Evolutionary conservation across 64 coral and sea anemone species (phyloP).

Genomic region (Montipora foliosa): DNA sequence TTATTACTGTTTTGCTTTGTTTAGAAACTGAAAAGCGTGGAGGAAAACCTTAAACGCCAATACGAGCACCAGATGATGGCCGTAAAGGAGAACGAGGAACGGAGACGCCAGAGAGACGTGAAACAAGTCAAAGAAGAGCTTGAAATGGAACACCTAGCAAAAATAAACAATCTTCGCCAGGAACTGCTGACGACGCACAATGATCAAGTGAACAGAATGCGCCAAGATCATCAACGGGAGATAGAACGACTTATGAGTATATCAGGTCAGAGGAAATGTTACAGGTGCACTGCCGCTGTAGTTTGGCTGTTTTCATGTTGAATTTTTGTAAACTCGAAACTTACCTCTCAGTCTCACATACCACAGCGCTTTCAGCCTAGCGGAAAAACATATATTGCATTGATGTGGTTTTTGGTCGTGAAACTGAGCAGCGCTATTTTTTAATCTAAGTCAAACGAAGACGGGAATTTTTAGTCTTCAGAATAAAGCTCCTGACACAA

Average conservation of each 20-base stretch:
- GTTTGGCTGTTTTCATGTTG: no score
- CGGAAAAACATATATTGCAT: not conserved
- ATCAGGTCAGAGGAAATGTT: slow-evolving; percentile 15
- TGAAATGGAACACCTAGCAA: slow-evolving; percentile 68
- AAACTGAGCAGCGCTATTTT: no score
- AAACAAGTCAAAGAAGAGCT: slow-evolving; percentile 44
- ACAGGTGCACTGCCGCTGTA: no score
- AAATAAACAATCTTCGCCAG: slow-evolving; percentile 66
- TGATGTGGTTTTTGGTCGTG: no score
- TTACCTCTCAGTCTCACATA: no score
- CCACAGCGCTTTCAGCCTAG: not conserved
- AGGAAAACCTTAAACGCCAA: slow-evolving; percentile 85
- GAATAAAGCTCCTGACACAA: no score
- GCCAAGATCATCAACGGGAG: slow-evolving; percentile 79
- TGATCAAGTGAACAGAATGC: slow-evolving; percentile 71
- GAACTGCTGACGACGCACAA: slow-evolving; percentile 76
- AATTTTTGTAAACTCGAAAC: no score
- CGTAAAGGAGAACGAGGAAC: slow-evolving; percentile 67
- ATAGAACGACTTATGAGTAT: slow-evolving; percentile 64
- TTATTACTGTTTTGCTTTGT: not conserved
- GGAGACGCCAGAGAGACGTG: slow-evolving; percentile 57
- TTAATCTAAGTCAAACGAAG: no score
- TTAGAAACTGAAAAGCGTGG: slow-evolving; percentile 77
- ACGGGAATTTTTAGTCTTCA: no score
- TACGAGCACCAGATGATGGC: slow-evolving; percentile 62